Conservation (phyloP, 2,113 vertebrate genomes). For the Brienomyrus longianalis region DNA sequence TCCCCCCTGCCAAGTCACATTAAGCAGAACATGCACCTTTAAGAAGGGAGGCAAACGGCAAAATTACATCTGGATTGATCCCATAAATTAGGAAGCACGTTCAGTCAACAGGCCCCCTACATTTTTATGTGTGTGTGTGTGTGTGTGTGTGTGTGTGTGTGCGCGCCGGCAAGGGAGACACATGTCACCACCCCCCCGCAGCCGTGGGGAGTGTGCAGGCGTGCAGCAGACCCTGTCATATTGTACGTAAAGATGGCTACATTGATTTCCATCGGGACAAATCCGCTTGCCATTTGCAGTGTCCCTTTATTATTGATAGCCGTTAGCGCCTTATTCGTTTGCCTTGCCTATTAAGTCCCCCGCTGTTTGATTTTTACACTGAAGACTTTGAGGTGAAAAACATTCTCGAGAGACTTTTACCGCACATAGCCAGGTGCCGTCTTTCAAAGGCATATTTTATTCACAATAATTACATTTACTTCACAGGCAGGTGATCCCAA, state of each 20-base stretch:
- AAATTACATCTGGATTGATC: neutral
- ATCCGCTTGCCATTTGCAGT: constrained; percentile 1
- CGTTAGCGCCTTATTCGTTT: neutral
- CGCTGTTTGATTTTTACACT: neutral
- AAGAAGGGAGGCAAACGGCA: neutral
- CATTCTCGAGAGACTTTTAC: neutral
- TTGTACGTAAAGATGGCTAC: neutral
- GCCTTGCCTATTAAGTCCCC: neutral
- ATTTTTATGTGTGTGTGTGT: neutral
- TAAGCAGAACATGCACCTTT: neutral
- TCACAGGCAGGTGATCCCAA: neutral
- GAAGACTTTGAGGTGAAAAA: neutral
- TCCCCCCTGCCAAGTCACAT: neutral
- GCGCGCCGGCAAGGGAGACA: neutral
- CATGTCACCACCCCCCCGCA: neutral
- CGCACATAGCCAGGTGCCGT: neutral
- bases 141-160: no score
- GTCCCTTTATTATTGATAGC: neutral
- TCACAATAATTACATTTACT: neutral
- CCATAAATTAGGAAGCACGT: neutral
- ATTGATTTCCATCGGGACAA: neutral
- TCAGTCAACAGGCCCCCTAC: neutral
- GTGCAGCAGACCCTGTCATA: neutral
- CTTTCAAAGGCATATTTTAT: neutral
- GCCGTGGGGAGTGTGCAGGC: neutral